Base-by-base conservation (phyloP, 1,140 invertebrate species). In the Tetranychus cinnabarinus region DNA sequence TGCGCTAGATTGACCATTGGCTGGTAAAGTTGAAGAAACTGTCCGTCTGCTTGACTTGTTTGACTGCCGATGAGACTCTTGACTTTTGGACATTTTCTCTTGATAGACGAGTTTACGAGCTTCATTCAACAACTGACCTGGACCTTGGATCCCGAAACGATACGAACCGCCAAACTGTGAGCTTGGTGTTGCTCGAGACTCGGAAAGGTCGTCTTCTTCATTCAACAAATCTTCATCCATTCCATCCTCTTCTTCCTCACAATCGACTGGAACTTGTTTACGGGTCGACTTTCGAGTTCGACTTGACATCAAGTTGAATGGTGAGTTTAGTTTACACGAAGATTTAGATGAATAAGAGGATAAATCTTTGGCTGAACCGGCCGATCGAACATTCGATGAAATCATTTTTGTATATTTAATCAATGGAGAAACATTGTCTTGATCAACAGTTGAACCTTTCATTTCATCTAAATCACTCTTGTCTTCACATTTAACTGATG, bases 1-100 rank as follows among this genome's bases (percentile, higher is more conserved):
- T 12, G 15, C 13, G 12, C 3, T 13, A 47, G 13, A n/a, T 15
- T 47, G 46, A 47, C 13, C 46, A n/a, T 47, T 15, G 13, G 12
- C 13, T 47, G 46, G 46, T 31, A 23, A 31, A n/a, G 31, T 52
- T 2, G 23, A 52, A 33, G 31, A n/a, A n/a, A 52, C 8, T n/a
- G 31, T 23, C 7, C 8, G 23, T 52, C n/a, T 52, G 2, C 13
- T 8, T 52, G 50, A 23, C 8, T 7, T 8, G 63, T 48, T n/a
- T 55, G 50, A 46, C 37, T 48, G n/a, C 61, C 12, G 45, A 60
- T 31, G 10, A 33, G 31, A 33, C 7, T 47, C 3, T 7, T 54
- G 33, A 39, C 50, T 13, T 54, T 39, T n/a, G 31, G n/a, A n/a
- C 31, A 52, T n/a, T 52, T 52, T 52, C n/a, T 84, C 82, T 68